Base-by-base conservation (phyloP, 2,888 invertebrate species). In the Oasisia sp. region DNA sequence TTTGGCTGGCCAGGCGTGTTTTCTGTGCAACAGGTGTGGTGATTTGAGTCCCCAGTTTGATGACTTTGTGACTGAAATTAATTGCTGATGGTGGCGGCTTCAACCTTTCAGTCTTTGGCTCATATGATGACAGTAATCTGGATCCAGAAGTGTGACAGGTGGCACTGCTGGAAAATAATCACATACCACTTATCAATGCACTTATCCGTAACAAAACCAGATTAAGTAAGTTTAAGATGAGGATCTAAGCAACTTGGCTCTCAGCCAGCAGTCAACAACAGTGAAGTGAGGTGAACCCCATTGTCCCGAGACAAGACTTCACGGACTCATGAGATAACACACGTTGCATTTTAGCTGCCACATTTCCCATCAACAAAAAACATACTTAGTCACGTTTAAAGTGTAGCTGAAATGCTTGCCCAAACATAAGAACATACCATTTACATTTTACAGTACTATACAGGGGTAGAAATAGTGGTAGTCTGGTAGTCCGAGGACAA, bases 41-140 rank as follows among this genome's bases (percentile, higher is more conserved):
- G 58, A 27, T 19, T 7, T 74, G 74, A 32, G 32, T 32, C 0
- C 90, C 32, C 32, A 90, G n/a, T 90, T 90, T 90, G 90, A 90
- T 90, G 27, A 90, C 90, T 90, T 32, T 90, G 38, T 44, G 32
- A 27, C 32, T 44, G 44, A 44, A 44, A 44, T 90, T 32, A 27
- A 90, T 90, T 12, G 90, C 90, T 32, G 90, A 90, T 90, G 90
- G 90, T 44, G 90, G 90, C 27, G 90, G 90, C 44, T 90, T 90
- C 32, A 90, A 32, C 32, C 90, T n/a, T 14, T 90, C 90, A n/a
- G 38, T 32, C 5, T 44, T n/a, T 14, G 90, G 90, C 19, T 74
- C 74, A 19, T 74, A 74, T 74, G 74, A 74, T 7, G 74, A 74
- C n/a, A 74, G 74, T 74, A 74, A 74, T 19, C n/a, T 74, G 27